Conservation (phyloP, 2,888 invertebrate species). For the Apamea epomidion region DNA sequence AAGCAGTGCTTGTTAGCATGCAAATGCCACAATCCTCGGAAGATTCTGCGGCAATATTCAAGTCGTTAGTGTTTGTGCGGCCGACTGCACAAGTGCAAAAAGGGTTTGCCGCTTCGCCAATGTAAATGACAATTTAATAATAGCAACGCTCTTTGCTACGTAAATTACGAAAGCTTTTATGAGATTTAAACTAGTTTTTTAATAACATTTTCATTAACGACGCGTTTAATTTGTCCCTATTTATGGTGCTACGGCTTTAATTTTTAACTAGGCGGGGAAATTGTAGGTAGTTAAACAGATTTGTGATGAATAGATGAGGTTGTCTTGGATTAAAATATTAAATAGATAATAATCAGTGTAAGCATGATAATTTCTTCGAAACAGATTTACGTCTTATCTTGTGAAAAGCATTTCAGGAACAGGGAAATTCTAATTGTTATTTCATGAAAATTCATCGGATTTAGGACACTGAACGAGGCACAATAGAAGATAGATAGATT, state of each 20-base stretch:
- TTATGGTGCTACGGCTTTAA: conserved; percentile 45
- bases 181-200: conserved; percentile 62
- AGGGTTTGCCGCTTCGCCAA: conserved; percentile 68
- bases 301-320: not conserved
- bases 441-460: not conserved
- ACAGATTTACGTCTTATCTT: not conserved
- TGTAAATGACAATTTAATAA: conserved; percentile 75
- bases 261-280: conserved; percentile 20
- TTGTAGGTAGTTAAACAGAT: conserved; percentile 9
- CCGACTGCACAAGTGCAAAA: conserved; percentile 78
- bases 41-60: conserved; percentile 82
- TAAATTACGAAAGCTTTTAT: conserved; percentile 66
- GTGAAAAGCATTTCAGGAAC: conserved; percentile 15
- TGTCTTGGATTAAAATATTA: not conserved
- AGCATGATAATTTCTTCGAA: not conserved
- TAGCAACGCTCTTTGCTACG: conserved; percentile 65
- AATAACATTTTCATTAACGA: conserved; percentile 51
- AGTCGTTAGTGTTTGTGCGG: conserved; percentile 83
- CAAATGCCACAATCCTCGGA: conserved; percentile 80
- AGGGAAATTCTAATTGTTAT: conserved; percentile 4
- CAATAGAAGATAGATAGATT: not conserved
- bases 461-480: not conserved
- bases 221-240: conserved; percentile 45
- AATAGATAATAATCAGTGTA: not conserved
- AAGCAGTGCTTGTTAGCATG: conserved; percentile 79